These are phyloP conservation scores for Cynopterus brachyotis DNA, from an alignment of 2,113 vertebrate species.

Conservation along the genomic window DNA sequence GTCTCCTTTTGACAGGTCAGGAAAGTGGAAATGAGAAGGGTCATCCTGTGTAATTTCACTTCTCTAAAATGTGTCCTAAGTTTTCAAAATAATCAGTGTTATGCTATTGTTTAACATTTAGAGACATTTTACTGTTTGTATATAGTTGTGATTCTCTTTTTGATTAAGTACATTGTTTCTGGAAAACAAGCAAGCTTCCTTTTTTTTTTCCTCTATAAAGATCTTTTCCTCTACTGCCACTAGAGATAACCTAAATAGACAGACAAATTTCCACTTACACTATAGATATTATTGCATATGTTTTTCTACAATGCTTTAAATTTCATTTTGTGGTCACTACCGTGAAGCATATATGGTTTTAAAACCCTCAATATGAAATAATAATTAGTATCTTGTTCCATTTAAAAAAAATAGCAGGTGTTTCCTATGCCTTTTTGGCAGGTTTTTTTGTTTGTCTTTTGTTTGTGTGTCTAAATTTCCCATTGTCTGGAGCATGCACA, in stretches of 20 bases:
- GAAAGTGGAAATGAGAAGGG: constrained; percentile 60
- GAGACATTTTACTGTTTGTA: not conserved
- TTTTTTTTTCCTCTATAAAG: not conserved
- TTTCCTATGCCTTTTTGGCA: constrained; percentile 68
- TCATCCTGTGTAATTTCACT: not conserved
- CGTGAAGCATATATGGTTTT: constrained; percentile 22
- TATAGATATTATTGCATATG: not conserved
- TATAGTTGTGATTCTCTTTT: not conserved
- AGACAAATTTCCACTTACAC: not conserved
- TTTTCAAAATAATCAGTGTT: not conserved
- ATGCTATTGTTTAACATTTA: constrained; percentile 57
- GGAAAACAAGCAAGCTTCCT: not conserved
- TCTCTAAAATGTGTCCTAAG: not conserved
- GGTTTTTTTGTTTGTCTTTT: constrained; percentile 25
- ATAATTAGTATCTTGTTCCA: constrained; percentile 63
- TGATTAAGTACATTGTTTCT: not conserved
- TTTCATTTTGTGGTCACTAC: not conserved
- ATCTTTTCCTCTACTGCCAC: not conserved
- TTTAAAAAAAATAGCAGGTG: constrained; percentile 60
- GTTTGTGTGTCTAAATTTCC: constrained; percentile 55
- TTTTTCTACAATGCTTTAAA: not conserved
- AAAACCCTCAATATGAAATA: constrained; percentile 51
- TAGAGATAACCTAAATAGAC: not conserved
- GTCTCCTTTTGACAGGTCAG: constrained; percentile 66
- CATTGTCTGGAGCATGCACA: constrained; percentile 57